Evolutionary conservation across 1,140 invertebrate genomes (phyloP).

Genomic region (Lepeophtheirus salmonis): DNA sequence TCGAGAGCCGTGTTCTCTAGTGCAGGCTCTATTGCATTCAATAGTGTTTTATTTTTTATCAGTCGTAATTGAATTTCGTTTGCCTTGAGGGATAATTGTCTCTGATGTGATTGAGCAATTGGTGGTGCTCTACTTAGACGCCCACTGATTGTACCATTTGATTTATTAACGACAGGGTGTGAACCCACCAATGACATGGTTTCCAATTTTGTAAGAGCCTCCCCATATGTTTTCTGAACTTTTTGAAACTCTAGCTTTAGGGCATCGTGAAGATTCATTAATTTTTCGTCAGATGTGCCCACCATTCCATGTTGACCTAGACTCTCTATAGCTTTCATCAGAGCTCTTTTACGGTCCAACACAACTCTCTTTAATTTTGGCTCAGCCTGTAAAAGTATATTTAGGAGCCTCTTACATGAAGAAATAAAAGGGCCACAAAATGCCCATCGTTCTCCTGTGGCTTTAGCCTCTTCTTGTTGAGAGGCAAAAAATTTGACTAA

Average conservation of each 20-base stretch:
- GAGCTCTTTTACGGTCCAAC: slow-evolving; percentile 40
- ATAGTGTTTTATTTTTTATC: slow-evolving; percentile 72
- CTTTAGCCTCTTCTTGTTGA: slow-evolving; percentile 29
- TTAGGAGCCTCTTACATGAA: slow-evolving; percentile 37
- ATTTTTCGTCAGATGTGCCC: slow-evolving; percentile 35
- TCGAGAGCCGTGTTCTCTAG: slow-evolving; percentile 35
- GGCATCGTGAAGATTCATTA: slow-evolving; percentile 41
- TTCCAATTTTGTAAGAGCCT: slow-evolving; percentile 15
- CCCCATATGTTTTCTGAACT: slow-evolving; percentile 33
- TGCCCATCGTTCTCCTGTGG: slow-evolving; percentile 25
- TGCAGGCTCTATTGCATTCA: slow-evolving; percentile 57
- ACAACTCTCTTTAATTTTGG: slow-evolving; percentile 39
- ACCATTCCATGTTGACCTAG: slow-evolving; percentile 70
- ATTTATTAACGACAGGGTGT: slow-evolving; percentile 13
- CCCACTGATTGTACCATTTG: no score
- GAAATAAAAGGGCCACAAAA: slow-evolving; percentile 32
- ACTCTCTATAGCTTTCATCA: slow-evolving; percentile 61
- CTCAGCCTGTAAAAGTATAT: slow-evolving; percentile 35
- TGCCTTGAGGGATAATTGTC: slow-evolving; percentile 42
- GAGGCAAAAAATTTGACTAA: slow-evolving; percentile 55
- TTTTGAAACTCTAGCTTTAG: slow-evolving; percentile 60
- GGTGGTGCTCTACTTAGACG: slow-evolving; percentile 35
- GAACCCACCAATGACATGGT: slow-evolving; percentile 21
- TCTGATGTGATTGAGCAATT: slow-evolving; percentile 66
- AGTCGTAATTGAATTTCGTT: slow-evolving; percentile 57